Evolutionary conservation across 2,797 vertebrate genomes (phyloP), one percentile per base, ranked within the genome.

Genomic region (Dromococcyx pavoninus): DNA sequence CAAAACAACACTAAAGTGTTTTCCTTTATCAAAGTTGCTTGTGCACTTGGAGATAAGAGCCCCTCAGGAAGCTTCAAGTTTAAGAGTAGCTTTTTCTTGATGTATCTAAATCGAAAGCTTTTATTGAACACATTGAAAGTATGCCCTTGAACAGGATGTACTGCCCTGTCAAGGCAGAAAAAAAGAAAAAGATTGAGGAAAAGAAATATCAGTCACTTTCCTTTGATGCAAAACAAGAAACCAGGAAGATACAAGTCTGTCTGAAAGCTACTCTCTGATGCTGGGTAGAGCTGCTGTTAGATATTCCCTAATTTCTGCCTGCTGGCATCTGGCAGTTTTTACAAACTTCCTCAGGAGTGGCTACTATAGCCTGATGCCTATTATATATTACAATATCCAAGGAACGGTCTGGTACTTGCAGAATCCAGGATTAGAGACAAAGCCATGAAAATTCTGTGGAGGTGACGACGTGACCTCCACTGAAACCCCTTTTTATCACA

Each of bases 31-130:
- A n/a, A 80, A 82, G 69, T 89, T 82, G 43, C 53, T 94, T 85
- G 77, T 96, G 95, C 41, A 12, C 39, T 90, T 89, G 50, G 86
- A 93, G 91, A 90, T 91, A 87, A 95, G 93, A 91, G 61, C 54
- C 64, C 83, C 95, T 94, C 88, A 90, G 88, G 91, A 96, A 94
- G 77, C 86, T 91, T 94, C 39, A 39, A 79, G 80, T 92, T 93
- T 82, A 90, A 86, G 70, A 90, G 79, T 64, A 79, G 67, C n/a
- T 82, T 94, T 94, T 90, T 94, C 86, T 90, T 94, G 77, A 72
- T 94, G 33, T 81, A 71, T 66, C 86, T 91, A 74, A 93, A 88
- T 70, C 62, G 79, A 90, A 95, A 88, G 48, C 76, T 86, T 92
- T 93, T 94, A 95, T 70, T 91, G 79, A 93, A 57, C 28, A 46